A percentile compares a stretch with the other conserved stretches of the same genome.
Evolutionary conservation across 1,140 invertebrate species (phyloP).

Genomic region (Mya arenaria): DNA sequence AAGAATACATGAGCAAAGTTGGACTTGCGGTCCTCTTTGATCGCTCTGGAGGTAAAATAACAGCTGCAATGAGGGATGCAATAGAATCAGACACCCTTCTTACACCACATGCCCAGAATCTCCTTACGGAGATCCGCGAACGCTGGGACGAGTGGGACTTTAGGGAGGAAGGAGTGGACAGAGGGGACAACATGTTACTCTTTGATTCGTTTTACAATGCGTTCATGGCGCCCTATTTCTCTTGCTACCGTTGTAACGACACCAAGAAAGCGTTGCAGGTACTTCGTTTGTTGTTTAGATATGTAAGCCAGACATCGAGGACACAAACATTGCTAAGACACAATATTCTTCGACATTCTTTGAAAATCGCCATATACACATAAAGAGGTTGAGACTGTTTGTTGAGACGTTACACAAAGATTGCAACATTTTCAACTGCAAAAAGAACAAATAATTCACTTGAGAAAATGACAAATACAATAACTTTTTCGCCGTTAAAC

Average conservation of each 20-base stretch:
- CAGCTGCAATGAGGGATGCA: not conserved
- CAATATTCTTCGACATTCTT: too few relatives aligned
- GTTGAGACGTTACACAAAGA: too few relatives aligned
- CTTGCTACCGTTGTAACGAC: slow-evolving; percentile 28
- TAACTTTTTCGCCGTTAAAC: too few relatives aligned
- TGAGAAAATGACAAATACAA: too few relatives aligned
- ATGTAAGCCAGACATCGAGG: too few relatives aligned
- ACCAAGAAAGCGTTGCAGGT: slow-evolving; percentile 19
- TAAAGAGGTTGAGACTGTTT: too few relatives aligned
- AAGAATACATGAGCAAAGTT: slow-evolving; percentile 25
- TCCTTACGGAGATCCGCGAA: slow-evolving; percentile 1
- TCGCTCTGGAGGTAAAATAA: not conserved
- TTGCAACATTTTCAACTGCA: too few relatives aligned
- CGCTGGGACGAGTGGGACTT: slow-evolving; percentile 17
- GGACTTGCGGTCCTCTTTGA: slow-evolving; percentile 18
- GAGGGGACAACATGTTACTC: not conserved
- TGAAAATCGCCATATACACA: too few relatives aligned
- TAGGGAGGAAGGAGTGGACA: not conserved
- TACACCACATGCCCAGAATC: not conserved
- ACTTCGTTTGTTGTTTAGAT: too few relatives aligned
- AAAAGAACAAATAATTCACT: too few relatives aligned
- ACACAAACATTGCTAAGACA: too few relatives aligned
- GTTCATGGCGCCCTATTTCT: slow-evolving; percentile 27
- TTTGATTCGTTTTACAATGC: slow-evolving; percentile 26
- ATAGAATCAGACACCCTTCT: not conserved